Evolutionary conservation across 2,888 invertebrate species (phyloP).

Genomic region (Acheta domesticus): DNA sequence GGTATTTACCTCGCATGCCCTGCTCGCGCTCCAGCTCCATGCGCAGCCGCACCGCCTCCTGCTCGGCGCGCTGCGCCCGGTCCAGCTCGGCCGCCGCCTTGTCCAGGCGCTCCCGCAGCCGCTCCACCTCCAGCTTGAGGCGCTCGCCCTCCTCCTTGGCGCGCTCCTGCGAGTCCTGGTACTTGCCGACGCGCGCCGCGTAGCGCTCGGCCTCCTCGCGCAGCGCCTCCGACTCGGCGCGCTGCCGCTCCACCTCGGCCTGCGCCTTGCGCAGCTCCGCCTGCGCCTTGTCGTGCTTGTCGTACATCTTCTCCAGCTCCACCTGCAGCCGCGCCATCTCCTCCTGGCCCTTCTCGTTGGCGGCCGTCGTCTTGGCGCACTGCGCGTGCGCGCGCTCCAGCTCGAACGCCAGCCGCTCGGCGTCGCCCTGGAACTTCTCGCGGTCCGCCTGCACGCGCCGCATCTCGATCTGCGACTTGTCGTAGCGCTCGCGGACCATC

Average conservation of each 20-base stretch:
- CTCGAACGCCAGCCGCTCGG: slow-evolving; percentile 80
- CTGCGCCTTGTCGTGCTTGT: slow-evolving; percentile 83
- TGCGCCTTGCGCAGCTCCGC: slow-evolving; percentile 78
- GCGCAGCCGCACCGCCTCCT: slow-evolving; percentile 62
- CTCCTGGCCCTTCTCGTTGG: slow-evolving; percentile 85
- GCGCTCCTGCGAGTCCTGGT: slow-evolving; percentile 64
- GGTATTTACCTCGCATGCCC: slow-evolving; percentile 75
- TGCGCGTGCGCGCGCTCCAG: slow-evolving; percentile 83
- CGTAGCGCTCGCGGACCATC: slow-evolving; percentile 83
- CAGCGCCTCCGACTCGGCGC: slow-evolving; percentile 69
- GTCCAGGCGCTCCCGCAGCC: slow-evolving; percentile 74
- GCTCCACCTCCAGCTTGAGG: slow-evolving; percentile 75
- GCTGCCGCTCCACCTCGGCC: slow-evolving; percentile 67
- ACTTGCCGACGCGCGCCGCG: slow-evolving; percentile 69
- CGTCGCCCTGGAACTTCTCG: slow-evolving; percentile 79
- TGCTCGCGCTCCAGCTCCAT: slow-evolving; percentile 72
- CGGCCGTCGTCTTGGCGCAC: slow-evolving; percentile 77
- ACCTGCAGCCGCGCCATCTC: slow-evolving; percentile 81
- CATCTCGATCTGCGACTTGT: slow-evolving; percentile 81
- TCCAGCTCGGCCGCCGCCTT: slow-evolving; percentile 77
- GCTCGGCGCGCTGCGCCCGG: slow-evolving; percentile 66
- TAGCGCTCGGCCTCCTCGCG: slow-evolving; percentile 75
- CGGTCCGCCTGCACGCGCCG: slow-evolving; percentile 78
- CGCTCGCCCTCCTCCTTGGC: slow-evolving; percentile 73
- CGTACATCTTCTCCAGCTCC: slow-evolving; percentile 86